Percentiles rank a stretch among this genome's conserved stretches.
Evolutionary conservation across 2,888 invertebrate genomes (phyloP).

Genomic region (Neocrepidodera transversa): DNA sequence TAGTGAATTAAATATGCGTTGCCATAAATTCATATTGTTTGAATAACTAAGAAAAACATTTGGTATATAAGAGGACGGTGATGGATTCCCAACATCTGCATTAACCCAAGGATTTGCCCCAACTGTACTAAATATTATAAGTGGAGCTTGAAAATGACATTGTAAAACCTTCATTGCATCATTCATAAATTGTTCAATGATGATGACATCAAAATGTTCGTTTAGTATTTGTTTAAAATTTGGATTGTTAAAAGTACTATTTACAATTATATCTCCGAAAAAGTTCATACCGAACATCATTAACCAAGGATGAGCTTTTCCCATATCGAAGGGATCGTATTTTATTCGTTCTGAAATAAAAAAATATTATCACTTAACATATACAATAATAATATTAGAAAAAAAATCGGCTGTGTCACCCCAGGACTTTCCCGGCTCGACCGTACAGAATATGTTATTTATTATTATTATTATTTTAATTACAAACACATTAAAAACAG

Average conservation of each 20-base stretch:
- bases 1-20: conserved; percentile 63
- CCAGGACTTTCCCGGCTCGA: too few relatives aligned
- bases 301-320: conserved; percentile 35
- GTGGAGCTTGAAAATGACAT: conserved; percentile 54
- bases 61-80: conserved; percentile 63
- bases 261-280: not conserved
- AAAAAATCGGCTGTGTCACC: too few relatives aligned
- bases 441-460: too few relatives aligned
- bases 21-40: conserved; percentile 62
- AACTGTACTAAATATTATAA: conserved; percentile 58
- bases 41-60: conserved; percentile 57
- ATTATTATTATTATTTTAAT: too few relatives aligned
- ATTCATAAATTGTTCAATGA: conserved; percentile 62
- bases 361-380: too few relatives aligned
- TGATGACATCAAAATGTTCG: conserved; percentile 57
- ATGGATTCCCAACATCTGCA: conserved; percentile 59
- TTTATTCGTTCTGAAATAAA: not conserved
- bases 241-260: not conserved
- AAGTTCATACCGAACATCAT: conserved; percentile 41
- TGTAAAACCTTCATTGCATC: conserved; percentile 61
- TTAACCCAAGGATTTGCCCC: conserved; percentile 59
- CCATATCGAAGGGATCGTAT: conserved; percentile 33
- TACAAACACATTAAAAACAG: too few relatives aligned
- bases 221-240: conserved; percentile 23
- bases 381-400: too few relatives aligned